Conservation (phyloP, 2,113 vertebrate genomes). For the Tautogolabrus adspersus region DNA sequence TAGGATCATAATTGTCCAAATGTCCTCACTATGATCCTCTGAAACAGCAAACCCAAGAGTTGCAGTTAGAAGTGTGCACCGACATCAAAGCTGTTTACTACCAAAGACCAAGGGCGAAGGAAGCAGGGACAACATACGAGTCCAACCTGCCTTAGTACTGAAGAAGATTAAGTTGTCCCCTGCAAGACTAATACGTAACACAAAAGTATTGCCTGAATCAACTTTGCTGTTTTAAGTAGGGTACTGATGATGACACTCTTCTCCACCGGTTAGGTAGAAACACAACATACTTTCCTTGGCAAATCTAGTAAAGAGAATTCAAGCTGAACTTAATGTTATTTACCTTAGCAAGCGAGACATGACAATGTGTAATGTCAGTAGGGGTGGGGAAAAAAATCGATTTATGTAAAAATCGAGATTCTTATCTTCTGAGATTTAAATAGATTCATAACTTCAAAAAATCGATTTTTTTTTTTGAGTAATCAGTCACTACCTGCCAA, state of each 20-base stretch:
- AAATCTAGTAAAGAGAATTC: too few relatives aligned
- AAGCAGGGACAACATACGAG: slow-evolving; percentile 11
- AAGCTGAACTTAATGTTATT: too few relatives aligned
- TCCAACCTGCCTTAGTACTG: not conserved
- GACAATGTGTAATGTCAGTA: too few relatives aligned
- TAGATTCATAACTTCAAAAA: too few relatives aligned
- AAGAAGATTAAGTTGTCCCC: slow-evolving; percentile 44
- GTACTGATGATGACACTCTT: slow-evolving; percentile 4
- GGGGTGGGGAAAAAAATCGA: too few relatives aligned
- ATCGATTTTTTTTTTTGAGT: too few relatives aligned
- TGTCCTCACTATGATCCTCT: slow-evolving; percentile 15
- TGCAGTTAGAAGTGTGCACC: not conserved
- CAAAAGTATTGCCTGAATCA: slow-evolving; percentile 17
- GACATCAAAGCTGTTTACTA: slow-evolving; percentile 17
- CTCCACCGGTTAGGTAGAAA: not conserved
- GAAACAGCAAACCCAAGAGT: slow-evolving; percentile 5
- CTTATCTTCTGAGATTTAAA: too few relatives aligned
- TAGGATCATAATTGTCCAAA: not conserved
- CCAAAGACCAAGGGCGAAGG: slow-evolving; percentile 10
- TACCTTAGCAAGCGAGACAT: too few relatives aligned
- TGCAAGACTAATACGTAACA: slow-evolving; percentile 24
- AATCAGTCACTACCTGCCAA: too few relatives aligned
- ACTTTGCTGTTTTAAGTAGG: not conserved
- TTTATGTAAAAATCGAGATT: too few relatives aligned
- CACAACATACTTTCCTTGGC: too few relatives aligned